A percentile compares a stretch with the other conserved stretches of the same genome.
Conservation (phyloP, 2,888 invertebrate species). For the Strigamia crassipes region DNA sequence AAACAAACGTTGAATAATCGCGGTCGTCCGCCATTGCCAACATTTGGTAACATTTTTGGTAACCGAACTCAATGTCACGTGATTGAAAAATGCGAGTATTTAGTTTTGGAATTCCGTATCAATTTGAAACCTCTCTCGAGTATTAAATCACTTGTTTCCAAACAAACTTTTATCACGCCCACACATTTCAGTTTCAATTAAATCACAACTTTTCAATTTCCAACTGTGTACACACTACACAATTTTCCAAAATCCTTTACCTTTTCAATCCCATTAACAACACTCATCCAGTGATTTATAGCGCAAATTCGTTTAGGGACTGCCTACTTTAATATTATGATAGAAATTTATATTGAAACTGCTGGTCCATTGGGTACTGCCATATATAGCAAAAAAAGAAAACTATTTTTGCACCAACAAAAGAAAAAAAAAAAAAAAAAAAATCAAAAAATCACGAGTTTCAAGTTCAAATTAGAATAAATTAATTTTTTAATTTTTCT, state of each 20-base stretch:
- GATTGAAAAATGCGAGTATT: too few relatives aligned
- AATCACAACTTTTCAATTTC: slow-evolving; percentile 15
- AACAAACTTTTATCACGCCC: background rate
- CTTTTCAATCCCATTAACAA: slow-evolving; percentile 16
- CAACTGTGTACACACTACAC: background rate
- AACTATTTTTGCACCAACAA: background rate
- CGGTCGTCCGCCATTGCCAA: too few relatives aligned
- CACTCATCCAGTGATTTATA: slow-evolving; percentile 17
- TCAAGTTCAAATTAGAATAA: background rate
- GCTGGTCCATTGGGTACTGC: background rate
- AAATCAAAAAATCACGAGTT: background rate
- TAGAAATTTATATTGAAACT: slow-evolving; percentile 11
- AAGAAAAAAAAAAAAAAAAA: background rate
- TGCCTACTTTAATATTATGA: slow-evolving; percentile 4
- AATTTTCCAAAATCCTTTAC: background rate
- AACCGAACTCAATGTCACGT: too few relatives aligned
- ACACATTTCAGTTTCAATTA: background rate
- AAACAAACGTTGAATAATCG: too few relatives aligned
- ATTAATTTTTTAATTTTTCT: background rate
- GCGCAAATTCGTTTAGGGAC: slow-evolving; percentile 10
- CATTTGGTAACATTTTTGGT: too few relatives aligned
- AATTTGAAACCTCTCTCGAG: background rate
- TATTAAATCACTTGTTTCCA: background rate
- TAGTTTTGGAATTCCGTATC: too few relatives aligned
- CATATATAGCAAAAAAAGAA: background rate